Conservation (phyloP, 2,888 invertebrate genomes). For the Scrobipalpa atriplicella region DNA sequence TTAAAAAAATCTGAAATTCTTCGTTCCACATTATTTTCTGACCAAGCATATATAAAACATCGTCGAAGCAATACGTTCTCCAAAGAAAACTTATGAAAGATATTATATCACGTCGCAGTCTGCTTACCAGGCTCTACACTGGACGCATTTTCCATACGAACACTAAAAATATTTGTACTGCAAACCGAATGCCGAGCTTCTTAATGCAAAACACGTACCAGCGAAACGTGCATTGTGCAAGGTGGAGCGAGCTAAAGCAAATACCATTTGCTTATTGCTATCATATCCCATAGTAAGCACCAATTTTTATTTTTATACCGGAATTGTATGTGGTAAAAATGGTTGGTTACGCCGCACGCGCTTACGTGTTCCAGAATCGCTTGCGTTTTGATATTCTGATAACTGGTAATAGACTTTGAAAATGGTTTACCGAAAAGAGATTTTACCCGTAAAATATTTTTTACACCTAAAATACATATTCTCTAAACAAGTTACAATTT, state of each 20-base stretch:
- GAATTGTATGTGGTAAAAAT: background rate
- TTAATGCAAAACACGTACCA: constrained; percentile 33
- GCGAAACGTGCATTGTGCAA: constrained; percentile 27
- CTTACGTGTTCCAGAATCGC: background rate
- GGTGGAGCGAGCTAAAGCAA: constrained; percentile 26
- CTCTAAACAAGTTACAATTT: too few species aligned
- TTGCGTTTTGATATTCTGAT: background rate
- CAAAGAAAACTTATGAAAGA: constrained; percentile 24
- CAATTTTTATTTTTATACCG: constrained; percentile 9
- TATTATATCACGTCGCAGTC: constrained; percentile 32
- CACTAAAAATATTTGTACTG: constrained; percentile 35
- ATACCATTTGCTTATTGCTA: constrained; percentile 29
- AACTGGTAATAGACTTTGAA: too few species aligned
- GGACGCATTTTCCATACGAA: constrained; percentile 29
- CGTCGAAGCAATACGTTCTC: constrained; percentile 28
- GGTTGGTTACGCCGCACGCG: background rate
- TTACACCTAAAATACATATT: too few species aligned
- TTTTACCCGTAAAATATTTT: too few species aligned
- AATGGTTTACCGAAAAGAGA: too few species aligned
- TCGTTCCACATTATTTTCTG: background rate
- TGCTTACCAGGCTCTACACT: constrained; percentile 31
- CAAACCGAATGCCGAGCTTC: constrained; percentile 33
- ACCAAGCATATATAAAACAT: constrained; percentile 5
- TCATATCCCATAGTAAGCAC: constrained; percentile 16
- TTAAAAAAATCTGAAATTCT: background rate